These are phyloP conservation scores for Temnothorax curvispinosus DNA, from an alignment of 1,140 invertebrate genomes.

Conservation along the genomic window DNA sequence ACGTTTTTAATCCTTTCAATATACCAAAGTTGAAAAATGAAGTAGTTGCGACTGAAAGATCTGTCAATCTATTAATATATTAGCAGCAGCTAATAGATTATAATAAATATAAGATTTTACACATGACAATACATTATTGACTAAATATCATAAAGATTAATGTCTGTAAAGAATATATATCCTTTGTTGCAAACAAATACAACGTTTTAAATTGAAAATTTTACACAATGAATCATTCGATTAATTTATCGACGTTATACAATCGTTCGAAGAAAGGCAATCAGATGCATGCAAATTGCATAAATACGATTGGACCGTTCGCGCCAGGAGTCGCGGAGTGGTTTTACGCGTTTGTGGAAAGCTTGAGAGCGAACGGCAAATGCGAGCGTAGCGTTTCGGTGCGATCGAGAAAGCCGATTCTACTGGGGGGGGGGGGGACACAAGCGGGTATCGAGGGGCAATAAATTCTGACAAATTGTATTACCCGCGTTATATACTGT, in stretches of 20 bases:
- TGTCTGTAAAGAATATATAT: neutral
- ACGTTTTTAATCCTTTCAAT: slow-evolving; percentile 35
- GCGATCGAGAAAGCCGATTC: slow-evolving; percentile 77
- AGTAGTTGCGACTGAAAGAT: neutral
- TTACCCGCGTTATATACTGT: slow-evolving; percentile 80
- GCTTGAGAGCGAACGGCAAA: slow-evolving; percentile 66
- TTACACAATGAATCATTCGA: neutral
- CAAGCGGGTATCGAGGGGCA: slow-evolving; percentile 72
- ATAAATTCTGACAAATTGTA: slow-evolving; percentile 81
- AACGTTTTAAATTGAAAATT: slow-evolving; percentile 29
- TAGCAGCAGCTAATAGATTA: neutral
- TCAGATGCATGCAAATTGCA: slow-evolving; percentile 40
- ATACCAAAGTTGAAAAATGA: neutral
- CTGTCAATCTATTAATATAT: neutral
- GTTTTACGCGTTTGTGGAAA: slow-evolving; percentile 65
- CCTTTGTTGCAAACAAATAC: neutral
- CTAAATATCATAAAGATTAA: neutral
- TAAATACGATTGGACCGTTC: slow-evolving; percentile 22
- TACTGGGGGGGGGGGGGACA: slow-evolving; percentile 32
- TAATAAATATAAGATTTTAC: neutral
- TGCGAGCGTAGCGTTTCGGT: slow-evolving; percentile 41
- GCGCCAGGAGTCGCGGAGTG: neutral
- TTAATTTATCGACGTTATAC: slow-evolving; percentile 21
- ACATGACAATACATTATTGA: neutral
- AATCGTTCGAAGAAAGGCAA: slow-evolving; percentile 16